Evolutionary conservation across 2,888 invertebrate genomes (phyloP), one percentile per base, ranked within the genome.

Genomic region (Apamea monoglypha): DNA sequence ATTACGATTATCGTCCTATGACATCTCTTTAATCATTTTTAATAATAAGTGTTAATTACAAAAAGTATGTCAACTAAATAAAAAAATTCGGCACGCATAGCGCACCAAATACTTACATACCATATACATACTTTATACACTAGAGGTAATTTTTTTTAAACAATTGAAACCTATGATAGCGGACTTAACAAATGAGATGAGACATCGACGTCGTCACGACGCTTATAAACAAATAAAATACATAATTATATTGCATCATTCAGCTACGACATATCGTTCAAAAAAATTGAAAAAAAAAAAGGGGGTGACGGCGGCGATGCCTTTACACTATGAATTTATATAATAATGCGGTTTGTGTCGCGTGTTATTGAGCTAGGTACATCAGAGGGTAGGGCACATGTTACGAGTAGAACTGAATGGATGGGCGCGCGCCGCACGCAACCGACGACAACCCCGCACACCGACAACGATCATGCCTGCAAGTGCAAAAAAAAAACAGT

Each of bases 61-160:
- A 95, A 95, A 94, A 94, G 94, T 95, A 93, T 94, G 95, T 95
- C 94, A 95, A 96, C 96, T 96, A 96, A 96, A 96, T 96, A 96
- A 94, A 96, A 95, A 95, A 93, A 87, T 89, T 89, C 92, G 93
- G 94, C 93, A 94, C 95, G 96, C 96, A 96, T 93, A 94, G 96
- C 96, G 96, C 90, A 92, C 95, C 95, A 90, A 93, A 94, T 91
- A 91, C 96, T 95, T 94, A 96, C 94, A 94, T 94, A 94, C 92
- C 93, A 96, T 95, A 95, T 95, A 96, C 94, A 95, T 95, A 94
- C 92, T 94, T 87, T 92, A 95, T 94, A 95, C 94, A 94, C 96
- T 96, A 96, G 95, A 92, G 94, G 95, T 95, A 96, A 96, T 95
- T 96, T 95, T 68, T 92, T 92, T 91, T 92, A 91, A 93, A 94